Evolutionary conservation across 2,113 vertebrate species (phyloP), one percentile per base, ranked within the genome.

Genomic region (Menidia beryllina): DNA sequence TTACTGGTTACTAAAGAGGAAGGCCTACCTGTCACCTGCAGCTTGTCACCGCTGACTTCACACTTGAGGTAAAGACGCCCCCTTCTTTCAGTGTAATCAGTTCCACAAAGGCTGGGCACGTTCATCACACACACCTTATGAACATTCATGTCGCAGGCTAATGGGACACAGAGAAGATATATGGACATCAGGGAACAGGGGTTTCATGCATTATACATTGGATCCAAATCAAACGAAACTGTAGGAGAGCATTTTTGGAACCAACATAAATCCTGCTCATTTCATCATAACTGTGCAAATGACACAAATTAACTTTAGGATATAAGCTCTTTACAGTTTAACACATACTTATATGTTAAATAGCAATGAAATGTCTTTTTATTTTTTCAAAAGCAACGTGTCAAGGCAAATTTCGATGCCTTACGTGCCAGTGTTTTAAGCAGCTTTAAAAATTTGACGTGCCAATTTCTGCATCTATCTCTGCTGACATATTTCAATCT

Each of bases 141-240:
- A 21, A 98, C 97, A 0, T 99, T 99, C 96, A 98, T 98, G 4
- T 98, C 97, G 15, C 97, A 99, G 75, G 97, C 97, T 99, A 94
- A 4, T 69, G 66, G 66, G 47, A 61, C 6, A 73, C 9, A 83
- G 21, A 79, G 14, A 67, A 23, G 8, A 79, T 19, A 65, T 1
- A n/a, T 62, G 27, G 24, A 49, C 13, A 36, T 66, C 12, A 75
- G 23, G 11, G 5, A 57, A 14, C 14, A 75, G 11, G 17, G n/a
- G 5, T 3, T 51, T 58, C 14, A 53, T 11, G 2, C 10, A 19
- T 25, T 61, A 53, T 13, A 3, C 8, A 34, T 30, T 61, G 36
- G 34, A 64, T 51, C 19, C 7, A 47, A 49, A 58, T 51, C 15
- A 60, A 41, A 38, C 2, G 30, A 62, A 60, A 69, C 14, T 25